Evolutionary conservation across 1,140 invertebrate species (phyloP), one percentile per base, ranked within the genome.

Genomic region (Aphaenogaster ashmeadi): DNA sequence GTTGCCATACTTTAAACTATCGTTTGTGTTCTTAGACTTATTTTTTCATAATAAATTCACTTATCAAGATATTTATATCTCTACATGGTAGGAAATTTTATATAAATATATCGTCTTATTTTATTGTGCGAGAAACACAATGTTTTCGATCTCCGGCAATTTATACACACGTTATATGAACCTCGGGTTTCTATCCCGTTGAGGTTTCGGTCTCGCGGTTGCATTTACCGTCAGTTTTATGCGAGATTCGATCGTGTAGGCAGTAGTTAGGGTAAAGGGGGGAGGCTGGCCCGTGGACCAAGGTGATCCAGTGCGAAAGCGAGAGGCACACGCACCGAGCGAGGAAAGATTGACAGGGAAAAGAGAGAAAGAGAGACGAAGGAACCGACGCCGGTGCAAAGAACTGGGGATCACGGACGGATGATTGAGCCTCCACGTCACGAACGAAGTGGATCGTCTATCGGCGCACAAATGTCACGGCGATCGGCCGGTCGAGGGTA

Each of bases 251-350:
- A 88, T 66, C 41, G 66, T 72, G 56, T 74, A 78, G 47, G 60
- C 58, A 75, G 52, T 74, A 85, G 56, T 77, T 41, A 44, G 36
- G 74, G 21, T 44, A 52, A 88, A 79, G 74, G 67, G 50, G 56
- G 52, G 44, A 58, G 33, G 60, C 33, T 54, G 58, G 54, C 50
- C 36, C 56, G 21, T 52, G 44, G 66, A 86, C 78, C 90, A 91
- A 91, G 90, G 89, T 91, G 88, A 91, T 91, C 88, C 89, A 27
- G 86, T 90, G 66, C 66, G 84, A 88, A 50, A 85, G 62, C 36
- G 78, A 71, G 87, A 85, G 67, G 52, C 54, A 33, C 71, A 15
- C 69, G 36, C 54, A 62, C 38, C 33, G 52, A 64, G 41, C 50
- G 69, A 62, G 44, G n/a, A 21, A 18, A 36, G 44, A n/a, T 38